phyloP scores from a whole-genome alignment of 2,797 vertebrate genomes.

The Tympanoctomys barrerae region DNA sequence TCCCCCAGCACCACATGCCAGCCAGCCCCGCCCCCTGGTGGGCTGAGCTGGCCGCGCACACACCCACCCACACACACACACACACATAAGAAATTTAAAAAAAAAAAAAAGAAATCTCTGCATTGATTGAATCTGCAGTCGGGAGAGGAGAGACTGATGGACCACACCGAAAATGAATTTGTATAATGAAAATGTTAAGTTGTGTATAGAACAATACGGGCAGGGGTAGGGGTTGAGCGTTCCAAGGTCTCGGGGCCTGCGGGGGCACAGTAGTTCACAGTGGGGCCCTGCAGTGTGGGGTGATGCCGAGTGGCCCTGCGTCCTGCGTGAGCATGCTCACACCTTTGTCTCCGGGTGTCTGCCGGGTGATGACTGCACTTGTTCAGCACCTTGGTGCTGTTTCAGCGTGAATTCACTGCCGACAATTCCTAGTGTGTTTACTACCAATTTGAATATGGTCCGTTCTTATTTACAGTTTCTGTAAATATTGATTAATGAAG shows the following conservation, averaged over 20 bases:
- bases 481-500: conserved; percentile 28
- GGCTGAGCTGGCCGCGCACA: no score
- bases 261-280: background rate
- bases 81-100: no score
- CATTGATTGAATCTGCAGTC: background rate
- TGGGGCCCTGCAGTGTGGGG: no score
- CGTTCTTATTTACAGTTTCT: conserved; percentile 34
- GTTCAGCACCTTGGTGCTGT: background rate
- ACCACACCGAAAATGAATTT: conserved; percentile 11
- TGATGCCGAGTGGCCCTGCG: background rate
- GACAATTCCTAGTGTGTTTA: background rate
- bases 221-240: background rate
- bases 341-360: background rate
- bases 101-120: conserved; percentile 30
- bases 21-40: no score
- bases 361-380: background rate
- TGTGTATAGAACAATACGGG: background rate
- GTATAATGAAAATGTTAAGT: background rate
- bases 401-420: background rate
- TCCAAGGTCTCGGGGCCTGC: background rate
- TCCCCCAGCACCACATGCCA: no score
- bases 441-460: background rate
- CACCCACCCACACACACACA: no score
- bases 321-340: background rate
- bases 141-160: background rate